A percentile compares a stretch with the other conserved stretches of the same genome.
These are phyloP conservation scores for Craniophora ligustri DNA, from an alignment of 2,888 invertebrate species.

Conservation along the genomic window DNA sequence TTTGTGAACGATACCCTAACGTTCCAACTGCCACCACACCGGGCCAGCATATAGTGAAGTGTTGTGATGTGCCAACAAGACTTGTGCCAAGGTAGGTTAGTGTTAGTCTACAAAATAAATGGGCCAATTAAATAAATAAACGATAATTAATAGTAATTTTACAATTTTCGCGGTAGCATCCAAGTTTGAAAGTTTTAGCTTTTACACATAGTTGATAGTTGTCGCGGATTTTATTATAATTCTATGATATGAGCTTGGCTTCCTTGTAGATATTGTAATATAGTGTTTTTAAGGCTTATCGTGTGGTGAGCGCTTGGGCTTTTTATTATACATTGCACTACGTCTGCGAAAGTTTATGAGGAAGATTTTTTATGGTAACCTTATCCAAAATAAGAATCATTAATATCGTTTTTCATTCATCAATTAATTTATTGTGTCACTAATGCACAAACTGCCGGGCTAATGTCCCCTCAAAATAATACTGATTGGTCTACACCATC, in stretches of 20 bases:
- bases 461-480: too few relatives aligned
- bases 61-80: slow-evolving; percentile 53
- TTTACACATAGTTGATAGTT: slow-evolving; percentile 75
- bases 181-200: slow-evolving; percentile 74
- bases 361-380: not conserved
- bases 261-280: slow-evolving; percentile 78
- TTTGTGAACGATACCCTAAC: slow-evolving; percentile 84
- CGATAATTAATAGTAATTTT: slow-evolving; percentile 64
- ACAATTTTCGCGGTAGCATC: slow-evolving; percentile 76
- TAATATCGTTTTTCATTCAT: too few relatives aligned
- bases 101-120: slow-evolving; percentile 69
- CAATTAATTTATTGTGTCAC: too few relatives aligned
- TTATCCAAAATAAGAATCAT: too few relatives aligned
- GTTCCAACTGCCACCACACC: slow-evolving; percentile 80
- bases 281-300: slow-evolving; percentile 61
- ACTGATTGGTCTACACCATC: too few relatives aligned
- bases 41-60: slow-evolving; percentile 82
- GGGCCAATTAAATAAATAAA: slow-evolving; percentile 78
- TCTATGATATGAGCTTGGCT: slow-evolving; percentile 74
- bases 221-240: slow-evolving; percentile 70
- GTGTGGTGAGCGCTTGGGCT: slow-evolving; percentile 48
- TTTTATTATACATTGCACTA: slow-evolving; percentile 46
- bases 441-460: too few relatives aligned
- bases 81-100: slow-evolving; percentile 58
- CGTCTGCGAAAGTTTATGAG: slow-evolving; percentile 16